Conservation (phyloP, 2,888 invertebrate genomes). For the Erynnis tages region DNA sequence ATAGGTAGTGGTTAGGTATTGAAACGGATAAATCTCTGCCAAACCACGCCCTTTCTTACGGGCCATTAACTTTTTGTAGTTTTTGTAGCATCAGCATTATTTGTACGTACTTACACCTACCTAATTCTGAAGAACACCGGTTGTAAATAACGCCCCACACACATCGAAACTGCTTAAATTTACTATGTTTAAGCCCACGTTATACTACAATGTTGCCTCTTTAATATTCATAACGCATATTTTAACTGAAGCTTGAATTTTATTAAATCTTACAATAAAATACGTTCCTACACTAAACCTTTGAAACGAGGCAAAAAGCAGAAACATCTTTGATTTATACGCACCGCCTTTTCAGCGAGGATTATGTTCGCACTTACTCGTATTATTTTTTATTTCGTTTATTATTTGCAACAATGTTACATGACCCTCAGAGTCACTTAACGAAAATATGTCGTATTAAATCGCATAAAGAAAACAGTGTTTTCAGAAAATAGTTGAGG, state of each 20-base stretch:
- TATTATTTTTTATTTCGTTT: slow-evolving; percentile 59
- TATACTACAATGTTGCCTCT: slow-evolving; percentile 53
- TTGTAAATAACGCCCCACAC: slow-evolving; percentile 36
- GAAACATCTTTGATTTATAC: slow-evolving; percentile 70
- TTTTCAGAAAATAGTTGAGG: slow-evolving; percentile 77
- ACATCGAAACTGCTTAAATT: slow-evolving; percentile 35
- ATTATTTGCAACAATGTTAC: slow-evolving; percentile 73
- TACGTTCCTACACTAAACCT: slow-evolving; percentile 51
- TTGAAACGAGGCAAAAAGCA: slow-evolving; percentile 58
- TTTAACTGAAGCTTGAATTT: slow-evolving; percentile 55
- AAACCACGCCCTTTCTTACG: slow-evolving; percentile 57
- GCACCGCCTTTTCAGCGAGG: slow-evolving; percentile 57
- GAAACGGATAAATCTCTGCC: slow-evolving; percentile 73
- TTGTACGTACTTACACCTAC: background rate
- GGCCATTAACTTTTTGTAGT: slow-evolving; percentile 55
- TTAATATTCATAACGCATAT: slow-evolving; percentile 44
- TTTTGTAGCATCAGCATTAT: slow-evolving; percentile 28
- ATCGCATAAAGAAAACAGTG: slow-evolving; percentile 78
- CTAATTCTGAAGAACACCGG: slow-evolving; percentile 34
- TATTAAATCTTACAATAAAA: slow-evolving; percentile 62
- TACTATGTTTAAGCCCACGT: slow-evolving; percentile 36
- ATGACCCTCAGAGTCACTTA: slow-evolving; percentile 60
- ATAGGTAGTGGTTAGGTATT: no score
- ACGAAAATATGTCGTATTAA: slow-evolving; percentile 76
- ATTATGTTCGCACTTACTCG: slow-evolving; percentile 62